phyloP scores from a whole-genome alignment of 2,888 invertebrate species.

The Mesochorus sp. region DNA sequence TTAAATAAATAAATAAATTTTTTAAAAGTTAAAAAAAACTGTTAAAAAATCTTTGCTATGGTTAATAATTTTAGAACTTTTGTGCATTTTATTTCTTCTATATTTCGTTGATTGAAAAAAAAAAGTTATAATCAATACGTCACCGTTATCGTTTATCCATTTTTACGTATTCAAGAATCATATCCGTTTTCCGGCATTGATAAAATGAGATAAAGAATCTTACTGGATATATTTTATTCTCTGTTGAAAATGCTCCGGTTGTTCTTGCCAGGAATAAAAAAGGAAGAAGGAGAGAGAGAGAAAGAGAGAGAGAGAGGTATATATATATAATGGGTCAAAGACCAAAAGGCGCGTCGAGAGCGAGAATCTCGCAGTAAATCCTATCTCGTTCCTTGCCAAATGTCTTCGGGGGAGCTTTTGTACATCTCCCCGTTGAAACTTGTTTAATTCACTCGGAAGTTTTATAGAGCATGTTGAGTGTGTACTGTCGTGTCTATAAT shows the following conservation, averaged over 20 bases:
- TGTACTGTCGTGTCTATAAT: neutral
- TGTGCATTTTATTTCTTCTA: too few species aligned
- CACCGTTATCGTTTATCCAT: too few species aligned
- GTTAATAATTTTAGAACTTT: too few species aligned
- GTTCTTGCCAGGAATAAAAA: constrained; percentile 19
- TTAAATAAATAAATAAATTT: too few species aligned
- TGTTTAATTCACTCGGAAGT: neutral
- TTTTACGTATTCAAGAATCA: too few species aligned
- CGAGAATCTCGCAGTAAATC: constrained; percentile 23
- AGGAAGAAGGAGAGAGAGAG: neutral
- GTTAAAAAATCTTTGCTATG: too few species aligned
- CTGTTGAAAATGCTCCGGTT: constrained; percentile 26
- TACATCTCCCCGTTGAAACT: constrained; percentile 26
- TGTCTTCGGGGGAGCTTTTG: constrained; percentile 27
- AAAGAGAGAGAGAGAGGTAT: neutral
- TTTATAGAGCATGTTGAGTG: neutral
- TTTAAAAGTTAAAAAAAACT: too few species aligned
- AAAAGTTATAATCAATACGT: too few species aligned
- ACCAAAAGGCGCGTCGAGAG: constrained; percentile 4
- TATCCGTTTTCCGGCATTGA: neutral
- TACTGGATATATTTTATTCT: constrained; percentile 12
- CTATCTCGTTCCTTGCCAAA: constrained; percentile 22
- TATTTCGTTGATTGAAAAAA: too few species aligned
- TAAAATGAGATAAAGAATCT: neutral
- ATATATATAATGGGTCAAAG: constrained; percentile 9